phyloP scores from a whole-genome alignment of 2,888 invertebrate genomes.

The Scrobipalpa atriplicella region DNA sequence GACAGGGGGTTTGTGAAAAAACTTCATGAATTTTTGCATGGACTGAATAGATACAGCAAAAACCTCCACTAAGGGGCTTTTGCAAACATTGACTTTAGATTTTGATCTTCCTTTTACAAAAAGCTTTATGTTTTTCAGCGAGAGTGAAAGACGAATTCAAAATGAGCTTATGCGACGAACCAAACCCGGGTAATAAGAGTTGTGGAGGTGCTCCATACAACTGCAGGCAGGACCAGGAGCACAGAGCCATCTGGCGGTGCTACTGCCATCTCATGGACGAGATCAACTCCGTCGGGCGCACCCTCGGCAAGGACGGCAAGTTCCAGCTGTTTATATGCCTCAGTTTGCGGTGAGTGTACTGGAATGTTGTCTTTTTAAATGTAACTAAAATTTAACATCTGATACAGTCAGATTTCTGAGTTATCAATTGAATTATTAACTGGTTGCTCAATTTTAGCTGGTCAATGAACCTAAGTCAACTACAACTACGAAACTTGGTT shows the following conservation, averaged over 20 bases:
- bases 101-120: too few relatives aligned
- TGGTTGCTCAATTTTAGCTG: too few relatives aligned
- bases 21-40: too few relatives aligned
- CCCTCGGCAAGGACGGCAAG: slow-evolving; percentile 98
- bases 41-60: too few relatives aligned
- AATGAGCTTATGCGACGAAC: slow-evolving; percentile 86
- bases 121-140: slow-evolving; percentile 84
- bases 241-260: slow-evolving; percentile 91
- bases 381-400: too few relatives aligned
- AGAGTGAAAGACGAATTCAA: slow-evolving; percentile 92
- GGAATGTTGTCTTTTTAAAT: too few relatives aligned
- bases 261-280: slow-evolving; percentile 95
- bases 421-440: neutral
- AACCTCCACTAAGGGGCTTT: too few relatives aligned
- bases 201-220: slow-evolving; percentile 69
- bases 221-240: slow-evolving; percentile 78
- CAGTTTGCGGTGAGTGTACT: slow-evolving; percentile 88
- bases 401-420: neutral
- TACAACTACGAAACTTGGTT: too few relatives aligned
- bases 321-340: slow-evolving; percentile 98
- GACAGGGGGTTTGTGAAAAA: too few relatives aligned
- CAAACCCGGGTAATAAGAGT: slow-evolving; percentile 54
- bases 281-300: slow-evolving; percentile 90
- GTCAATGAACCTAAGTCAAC: too few relatives aligned
- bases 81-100: too few relatives aligned